A percentile compares a stretch with the other conserved stretches of the same genome.
These are phyloP conservation scores for Esox lucius DNA, from an alignment of 2,797 vertebrate genomes.

Conservation along the genomic window DNA sequence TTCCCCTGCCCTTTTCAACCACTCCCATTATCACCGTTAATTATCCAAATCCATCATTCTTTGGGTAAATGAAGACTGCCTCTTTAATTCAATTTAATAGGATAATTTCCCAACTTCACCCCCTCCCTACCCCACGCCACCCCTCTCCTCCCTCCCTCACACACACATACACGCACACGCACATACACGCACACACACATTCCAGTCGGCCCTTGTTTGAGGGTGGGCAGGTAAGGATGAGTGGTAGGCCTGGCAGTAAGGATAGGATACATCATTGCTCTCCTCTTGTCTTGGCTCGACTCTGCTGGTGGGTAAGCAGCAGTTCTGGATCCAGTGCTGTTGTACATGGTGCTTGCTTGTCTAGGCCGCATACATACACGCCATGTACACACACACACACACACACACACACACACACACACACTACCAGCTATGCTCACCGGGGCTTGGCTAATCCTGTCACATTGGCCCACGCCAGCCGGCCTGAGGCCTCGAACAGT, in stretches of 20 bases:
- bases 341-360: slow-evolving; percentile 42
- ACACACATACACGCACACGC: too few species aligned
- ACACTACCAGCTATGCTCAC: slow-evolving; percentile 74
- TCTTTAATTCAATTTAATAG: slow-evolving; percentile 86
- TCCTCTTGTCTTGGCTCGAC: slow-evolving; percentile 63
- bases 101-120: slow-evolving; percentile 79
- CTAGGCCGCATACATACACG: neutral
- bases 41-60: slow-evolving; percentile 83
- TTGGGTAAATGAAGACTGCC: slow-evolving; percentile 82
- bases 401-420: slow-evolving; percentile 7
- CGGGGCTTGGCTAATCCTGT: slow-evolving; percentile 80
- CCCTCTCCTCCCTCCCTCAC: slow-evolving; percentile 27
- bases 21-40: slow-evolving; percentile 79
- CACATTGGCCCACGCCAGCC: slow-evolving; percentile 73
- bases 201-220: slow-evolving; percentile 41
- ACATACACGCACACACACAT: too few species aligned
- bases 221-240: slow-evolving; percentile 32
- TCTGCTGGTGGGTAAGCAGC: slow-evolving; percentile 69
- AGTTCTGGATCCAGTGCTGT: slow-evolving; percentile 65
- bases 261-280: slow-evolving; percentile 66
- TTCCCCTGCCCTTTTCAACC: slow-evolving; percentile 71
- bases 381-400: slow-evolving; percentile 4
- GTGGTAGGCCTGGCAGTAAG: slow-evolving; percentile 51
- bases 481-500: slow-evolving; percentile 69
- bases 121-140: slow-evolving; percentile 47